These are phyloP conservation scores for Oceanodroma tethys DNA, from an alignment of 2,113 vertebrate genomes.

Conservation along the genomic window DNA sequence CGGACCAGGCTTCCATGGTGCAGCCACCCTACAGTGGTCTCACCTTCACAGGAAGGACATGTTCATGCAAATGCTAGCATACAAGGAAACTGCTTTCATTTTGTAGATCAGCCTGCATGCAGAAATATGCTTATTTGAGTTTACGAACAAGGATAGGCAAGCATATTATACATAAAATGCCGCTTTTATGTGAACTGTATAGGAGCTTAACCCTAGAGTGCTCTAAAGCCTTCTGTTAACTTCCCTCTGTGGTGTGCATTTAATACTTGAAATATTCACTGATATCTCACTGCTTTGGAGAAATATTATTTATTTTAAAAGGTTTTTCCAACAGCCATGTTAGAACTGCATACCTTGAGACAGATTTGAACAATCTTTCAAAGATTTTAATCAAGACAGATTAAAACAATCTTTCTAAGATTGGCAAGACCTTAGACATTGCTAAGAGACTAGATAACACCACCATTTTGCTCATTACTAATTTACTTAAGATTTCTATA, in stretches of 20 bases:
- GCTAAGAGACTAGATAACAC: not conserved
- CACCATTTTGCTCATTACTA: not conserved
- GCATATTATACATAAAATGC: not conserved
- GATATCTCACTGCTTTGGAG: not conserved
- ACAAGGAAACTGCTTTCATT: not conserved
- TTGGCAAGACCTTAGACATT: not conserved
- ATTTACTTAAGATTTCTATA: not conserved
- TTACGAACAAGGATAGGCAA: not conserved
- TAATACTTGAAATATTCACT: not conserved
- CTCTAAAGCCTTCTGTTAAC: not conserved
- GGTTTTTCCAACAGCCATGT: not conserved
- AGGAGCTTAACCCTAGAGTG: not conserved
- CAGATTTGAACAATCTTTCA: not conserved
- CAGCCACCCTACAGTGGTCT: not conserved
- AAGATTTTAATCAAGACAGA: no score
- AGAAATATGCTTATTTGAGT: not conserved
- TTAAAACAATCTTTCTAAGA: not conserved
- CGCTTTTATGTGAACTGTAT: not conserved
- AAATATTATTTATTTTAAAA: not conserved
- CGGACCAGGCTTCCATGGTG: not conserved
- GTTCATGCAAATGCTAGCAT: not conserved
- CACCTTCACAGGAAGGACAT: not conserved
- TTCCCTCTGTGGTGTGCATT: not conserved
- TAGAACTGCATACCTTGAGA: not conserved
- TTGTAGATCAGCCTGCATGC: not conserved